A percentile compares a stretch with the other conserved stretches of the same genome.
Evolutionary conservation across 1,140 invertebrate genomes (phyloP).

Genomic region (Eumaeus atala): DNA sequence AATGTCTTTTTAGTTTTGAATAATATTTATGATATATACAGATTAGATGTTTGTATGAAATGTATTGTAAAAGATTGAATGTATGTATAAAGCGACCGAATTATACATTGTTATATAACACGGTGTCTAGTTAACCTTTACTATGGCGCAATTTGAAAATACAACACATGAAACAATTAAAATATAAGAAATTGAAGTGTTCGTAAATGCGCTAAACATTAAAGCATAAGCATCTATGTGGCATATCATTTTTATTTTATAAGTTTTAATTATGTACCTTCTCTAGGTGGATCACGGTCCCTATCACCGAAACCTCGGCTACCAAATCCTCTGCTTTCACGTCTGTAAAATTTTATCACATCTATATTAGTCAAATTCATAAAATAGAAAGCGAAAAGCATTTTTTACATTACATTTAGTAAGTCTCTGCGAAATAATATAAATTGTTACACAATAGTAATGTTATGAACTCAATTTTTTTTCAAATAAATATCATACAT

Average conservation of each 20-base stretch:
- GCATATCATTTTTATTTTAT: no score
- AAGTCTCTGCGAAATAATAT: no score
- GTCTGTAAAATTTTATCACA: constrained; percentile 27
- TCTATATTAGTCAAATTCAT: constrained; percentile 5
- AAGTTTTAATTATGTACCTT: constrained; percentile 37
- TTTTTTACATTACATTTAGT: neutral
- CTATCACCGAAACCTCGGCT: constrained; percentile 56
- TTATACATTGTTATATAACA: constrained; percentile 28
- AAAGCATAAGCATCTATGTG: no score
- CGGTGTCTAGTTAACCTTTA: constrained; percentile 55
- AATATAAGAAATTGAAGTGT: constrained; percentile 2
- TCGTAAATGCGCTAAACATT: constrained; percentile 15
- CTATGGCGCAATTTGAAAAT: constrained; percentile 37
- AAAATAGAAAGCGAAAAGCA: neutral
- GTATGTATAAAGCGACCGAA: constrained; percentile 60
- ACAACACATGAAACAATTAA: neutral
- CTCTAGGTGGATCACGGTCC: constrained; percentile 54
- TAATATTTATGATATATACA: no score
- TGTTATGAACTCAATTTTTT: no score
- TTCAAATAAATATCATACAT: no score
- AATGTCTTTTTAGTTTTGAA: neutral
- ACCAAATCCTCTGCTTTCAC: constrained; percentile 55
- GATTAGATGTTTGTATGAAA: no score
- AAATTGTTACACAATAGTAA: no score
- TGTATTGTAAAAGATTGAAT: constrained; percentile 18